Percentiles rank a stretch among this genome's conserved stretches.
Evolutionary conservation across 2,113 vertebrate genomes (phyloP).

Genomic region (Nothobranchius kuhntae): DNA sequence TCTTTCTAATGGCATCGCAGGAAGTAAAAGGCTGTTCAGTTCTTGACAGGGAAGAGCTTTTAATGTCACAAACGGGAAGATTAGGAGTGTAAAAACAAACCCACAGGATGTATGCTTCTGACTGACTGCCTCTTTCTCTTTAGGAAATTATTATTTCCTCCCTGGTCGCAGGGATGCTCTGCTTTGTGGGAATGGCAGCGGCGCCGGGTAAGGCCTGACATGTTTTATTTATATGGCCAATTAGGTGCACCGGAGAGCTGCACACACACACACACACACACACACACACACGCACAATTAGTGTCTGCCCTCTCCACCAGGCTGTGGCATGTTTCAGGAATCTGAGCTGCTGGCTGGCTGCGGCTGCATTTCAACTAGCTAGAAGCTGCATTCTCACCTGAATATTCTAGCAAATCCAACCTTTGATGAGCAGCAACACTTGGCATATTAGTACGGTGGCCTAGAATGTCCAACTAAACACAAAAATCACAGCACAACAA

Average conservation of each 20-base stretch:
- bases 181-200: constrained; percentile 93
- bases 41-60: not conserved
- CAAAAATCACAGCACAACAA: too few species aligned
- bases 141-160: constrained; percentile 91
- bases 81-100: constrained; percentile 8
- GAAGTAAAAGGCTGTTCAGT: too few species aligned
- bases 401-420: not conserved
- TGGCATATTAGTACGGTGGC: too few species aligned
- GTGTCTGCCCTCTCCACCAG: constrained; percentile 12
- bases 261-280: constrained; percentile 6
- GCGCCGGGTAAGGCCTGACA: constrained; percentile 88
- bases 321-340: constrained; percentile 3
- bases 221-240: constrained; percentile 61
- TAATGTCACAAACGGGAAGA: not conserved
- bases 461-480: too few species aligned
- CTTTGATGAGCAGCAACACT: not conserved
- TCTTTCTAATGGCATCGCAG: not conserved
- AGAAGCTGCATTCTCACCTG: too few species aligned
- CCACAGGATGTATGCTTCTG: not conserved
- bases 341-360: not conserved
- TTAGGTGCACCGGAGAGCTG: constrained; percentile 42
- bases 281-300: constrained; percentile 33
- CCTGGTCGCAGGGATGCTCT: constrained; percentile 91
- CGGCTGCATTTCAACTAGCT: not conserved
- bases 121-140: constrained; percentile 25